Evolutionary conservation across 1,140 invertebrate species (phyloP).

Genomic region (Plutomurus gul): DNA sequence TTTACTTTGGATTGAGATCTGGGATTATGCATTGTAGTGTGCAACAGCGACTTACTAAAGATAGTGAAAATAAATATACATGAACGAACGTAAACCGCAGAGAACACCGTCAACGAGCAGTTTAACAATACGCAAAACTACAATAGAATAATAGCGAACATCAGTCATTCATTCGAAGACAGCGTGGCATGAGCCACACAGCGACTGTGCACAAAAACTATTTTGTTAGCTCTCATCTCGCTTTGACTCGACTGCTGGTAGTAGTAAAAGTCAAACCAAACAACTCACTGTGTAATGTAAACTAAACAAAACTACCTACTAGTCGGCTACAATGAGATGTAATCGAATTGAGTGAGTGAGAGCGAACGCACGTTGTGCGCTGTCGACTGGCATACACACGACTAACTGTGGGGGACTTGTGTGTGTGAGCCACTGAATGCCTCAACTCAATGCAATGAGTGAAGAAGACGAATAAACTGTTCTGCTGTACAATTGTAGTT

Average conservation of each 20-base stretch:
- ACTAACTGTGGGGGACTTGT: not conserved
- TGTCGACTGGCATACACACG: not conserved
- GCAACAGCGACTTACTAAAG: not conserved
- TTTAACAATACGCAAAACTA: not conserved
- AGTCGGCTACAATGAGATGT: no score
- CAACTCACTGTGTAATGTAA: constrained; percentile 2
- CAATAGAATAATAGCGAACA: constrained; percentile 14
- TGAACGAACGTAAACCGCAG: not conserved
- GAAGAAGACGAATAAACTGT: not conserved
- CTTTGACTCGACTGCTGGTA: not conserved
- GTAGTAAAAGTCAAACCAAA: constrained; percentile 7
- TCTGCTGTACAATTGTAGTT: constrained; percentile 6
- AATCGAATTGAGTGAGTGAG: no score
- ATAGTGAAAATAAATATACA: constrained; percentile 4
- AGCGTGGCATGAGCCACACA: no score
- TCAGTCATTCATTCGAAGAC: constrained; percentile 23
- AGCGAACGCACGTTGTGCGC: no score
- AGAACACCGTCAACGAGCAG: not conserved
- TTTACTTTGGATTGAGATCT: constrained; percentile 12
- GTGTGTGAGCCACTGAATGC: not conserved
- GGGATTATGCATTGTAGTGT: not conserved
- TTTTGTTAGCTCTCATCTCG: not conserved
- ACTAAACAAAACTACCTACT: constrained; percentile 1
- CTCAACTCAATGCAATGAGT: not conserved
- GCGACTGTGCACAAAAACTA: not conserved